phyloP scores from a whole-genome alignment of 2,797 vertebrate species.

The Sebastes vulpes region DNA sequence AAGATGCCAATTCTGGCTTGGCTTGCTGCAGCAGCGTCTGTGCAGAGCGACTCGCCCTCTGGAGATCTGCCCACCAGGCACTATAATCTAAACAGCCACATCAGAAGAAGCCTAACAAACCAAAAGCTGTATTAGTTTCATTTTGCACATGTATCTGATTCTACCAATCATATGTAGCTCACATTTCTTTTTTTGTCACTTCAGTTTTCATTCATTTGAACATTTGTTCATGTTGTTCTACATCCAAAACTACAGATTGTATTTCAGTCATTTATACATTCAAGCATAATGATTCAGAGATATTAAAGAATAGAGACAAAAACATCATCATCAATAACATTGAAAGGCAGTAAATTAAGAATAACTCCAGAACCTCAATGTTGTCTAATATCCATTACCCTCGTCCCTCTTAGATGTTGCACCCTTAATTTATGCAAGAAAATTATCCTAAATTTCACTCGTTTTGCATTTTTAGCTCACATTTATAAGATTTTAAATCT shows the following conservation, averaged over 20 bases:
- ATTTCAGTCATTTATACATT: neutral
- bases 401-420: neutral
- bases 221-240: neutral
- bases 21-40: conserved; percentile 11
- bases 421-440: neutral
- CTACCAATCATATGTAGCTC: neutral
- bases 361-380: neutral
- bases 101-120: neutral
- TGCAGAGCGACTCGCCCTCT: conserved; percentile 1
- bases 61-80: conserved; percentile 13
- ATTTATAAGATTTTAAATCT: neutral
- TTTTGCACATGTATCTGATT: neutral
- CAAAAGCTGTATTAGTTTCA: neutral
- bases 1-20: conserved; percentile 21
- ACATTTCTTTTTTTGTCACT: neutral
- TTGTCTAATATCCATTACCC: neutral
- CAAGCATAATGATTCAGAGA: neutral
- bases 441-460: neutral
- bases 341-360: neutral
- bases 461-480: neutral
- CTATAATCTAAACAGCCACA: conserved; percentile 14
- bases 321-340: neutral
- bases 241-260: neutral
- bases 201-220: neutral
- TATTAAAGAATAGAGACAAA: neutral